phyloP scores from a whole-genome alignment of 1,140 invertebrate species.

The silkworm (Bombyx mori) region DNA sequence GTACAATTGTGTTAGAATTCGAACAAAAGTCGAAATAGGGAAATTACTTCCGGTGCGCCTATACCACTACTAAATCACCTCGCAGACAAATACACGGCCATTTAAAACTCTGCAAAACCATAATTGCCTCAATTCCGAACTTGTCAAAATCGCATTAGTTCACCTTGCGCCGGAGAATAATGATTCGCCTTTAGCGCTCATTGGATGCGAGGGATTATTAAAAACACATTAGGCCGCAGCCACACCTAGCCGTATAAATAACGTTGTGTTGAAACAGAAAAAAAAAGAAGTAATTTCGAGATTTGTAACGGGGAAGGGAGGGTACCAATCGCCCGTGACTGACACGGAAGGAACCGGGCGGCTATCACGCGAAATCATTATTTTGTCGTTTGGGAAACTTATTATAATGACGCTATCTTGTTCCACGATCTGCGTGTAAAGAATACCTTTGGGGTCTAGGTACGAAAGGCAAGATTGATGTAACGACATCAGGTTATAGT shows the following conservation, averaged over 20 bases:
- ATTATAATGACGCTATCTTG: slow-evolving; percentile 40
- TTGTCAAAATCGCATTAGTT: slow-evolving; percentile 70
- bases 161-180: slow-evolving; percentile 42
- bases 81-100: slow-evolving; percentile 41
- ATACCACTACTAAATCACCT: slow-evolving; percentile 28
- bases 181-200: slow-evolving; percentile 49
- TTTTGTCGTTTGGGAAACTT: slow-evolving; percentile 58
- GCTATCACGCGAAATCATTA: slow-evolving; percentile 66
- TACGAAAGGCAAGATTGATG: no score
- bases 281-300: slow-evolving; percentile 65
- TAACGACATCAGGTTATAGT: no score
- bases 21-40: slow-evolving; percentile 5
- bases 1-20: background rate
- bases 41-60: slow-evolving; percentile 37
- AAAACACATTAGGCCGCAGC: slow-evolving; percentile 62
- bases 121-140: slow-evolving; percentile 65
- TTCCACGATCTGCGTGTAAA: slow-evolving; percentile 14
- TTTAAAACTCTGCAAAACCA: slow-evolving; percentile 58
- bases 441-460: background rate
- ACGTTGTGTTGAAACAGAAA: slow-evolving; percentile 56
- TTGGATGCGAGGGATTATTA: slow-evolving; percentile 62
- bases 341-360: slow-evolving; percentile 55
- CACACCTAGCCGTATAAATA: slow-evolving; percentile 61
- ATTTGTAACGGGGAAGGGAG: slow-evolving; percentile 35
- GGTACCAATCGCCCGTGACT: slow-evolving; percentile 53